phyloP scores from a whole-genome alignment of 2,888 invertebrate species.

The Liposcelis brunnea region DNA sequence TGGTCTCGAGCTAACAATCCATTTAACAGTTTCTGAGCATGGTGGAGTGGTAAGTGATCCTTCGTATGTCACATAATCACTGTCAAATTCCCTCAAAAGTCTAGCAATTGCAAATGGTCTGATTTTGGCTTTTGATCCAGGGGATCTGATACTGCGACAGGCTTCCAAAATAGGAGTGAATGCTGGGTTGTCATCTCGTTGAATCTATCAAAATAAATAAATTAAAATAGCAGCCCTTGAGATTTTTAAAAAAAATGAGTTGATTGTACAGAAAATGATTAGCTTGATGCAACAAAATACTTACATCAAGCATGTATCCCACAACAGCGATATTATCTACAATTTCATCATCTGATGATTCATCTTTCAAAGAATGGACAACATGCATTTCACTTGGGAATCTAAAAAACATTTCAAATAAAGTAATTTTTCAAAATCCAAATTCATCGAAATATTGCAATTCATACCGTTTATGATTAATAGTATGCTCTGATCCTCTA shows the following conservation, averaged over 20 bases:
- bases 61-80: slow-evolving; percentile 26
- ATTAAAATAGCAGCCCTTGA: too few species aligned
- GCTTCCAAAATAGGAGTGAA: too few species aligned
- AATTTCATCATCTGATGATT: too few species aligned
- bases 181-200: too few species aligned
- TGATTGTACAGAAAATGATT: too few species aligned
- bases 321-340: slow-evolving; percentile 1
- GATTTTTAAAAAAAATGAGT: too few species aligned
- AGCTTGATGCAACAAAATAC: too few species aligned
- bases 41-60: slow-evolving; percentile 39
- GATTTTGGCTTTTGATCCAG: too few species aligned
- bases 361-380: slow-evolving; percentile 18
- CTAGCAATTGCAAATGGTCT: too few species aligned
- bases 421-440: not conserved
- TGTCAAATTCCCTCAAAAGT: slow-evolving; percentile 9
- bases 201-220: too few species aligned
- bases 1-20: slow-evolving; percentile 31
- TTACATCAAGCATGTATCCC: not conserved
- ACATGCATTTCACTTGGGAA: slow-evolving; percentile 47
- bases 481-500: slow-evolving; percentile 46
- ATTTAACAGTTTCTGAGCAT: slow-evolving; percentile 31
- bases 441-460: not conserved
- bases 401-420: slow-evolving; percentile 17
- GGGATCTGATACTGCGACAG: too few species aligned
- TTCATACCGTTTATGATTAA: slow-evolving; percentile 28